Evolutionary conservation across 2,113 vertebrate genomes (phyloP), one percentile per base, ranked within the genome.

Genomic region (Microtus richardsoni): DNA sequence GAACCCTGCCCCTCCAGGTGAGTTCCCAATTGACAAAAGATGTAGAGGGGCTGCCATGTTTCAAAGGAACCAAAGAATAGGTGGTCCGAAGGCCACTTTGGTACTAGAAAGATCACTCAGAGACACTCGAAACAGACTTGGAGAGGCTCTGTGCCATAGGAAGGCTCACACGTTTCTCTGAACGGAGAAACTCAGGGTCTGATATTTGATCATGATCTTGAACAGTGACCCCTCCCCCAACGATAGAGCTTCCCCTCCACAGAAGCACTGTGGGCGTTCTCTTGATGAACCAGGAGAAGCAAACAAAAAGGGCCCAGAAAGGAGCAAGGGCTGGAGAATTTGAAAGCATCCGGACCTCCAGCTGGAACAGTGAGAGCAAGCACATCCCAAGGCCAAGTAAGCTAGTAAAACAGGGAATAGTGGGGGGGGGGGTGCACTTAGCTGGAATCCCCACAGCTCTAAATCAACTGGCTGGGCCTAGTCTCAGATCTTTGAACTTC

Each of bases 251-350:
- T 64, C 39, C 14, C 64, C 24, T 17, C 28, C 77, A 52, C 14
- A 36, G 95, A 68, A 97, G 36, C 60, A 78, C 71, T 60, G 94
- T 21, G 73, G 68, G 60, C 68, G 71, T 39, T 52, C 70, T 39
- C 14, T 36, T 36, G 36, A 66, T 62, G 30, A 44, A 66, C 82
- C 10, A 47, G 44, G 79, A 92, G 68, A 62, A 68, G 91, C 89
- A 88, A 49, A 54, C 86, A 91, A 33, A 44, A 60, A 68, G 64
- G 66, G 41, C 39, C 24, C 24, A 9, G 64, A 86, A 44, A 71
- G 68, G 28, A 58, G 64, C 4, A 39, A 54, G 60, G 26, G 3
- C 28, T 28, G 30, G 73, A 52, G 71, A 54, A 33, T 54, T n/a
- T 64, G 88, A 33, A 89, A 41, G 74, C 47, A 47, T 26, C 70